Conservation (phyloP, 2,888 invertebrate genomes). For the Gisinianus flammeolus region DNA sequence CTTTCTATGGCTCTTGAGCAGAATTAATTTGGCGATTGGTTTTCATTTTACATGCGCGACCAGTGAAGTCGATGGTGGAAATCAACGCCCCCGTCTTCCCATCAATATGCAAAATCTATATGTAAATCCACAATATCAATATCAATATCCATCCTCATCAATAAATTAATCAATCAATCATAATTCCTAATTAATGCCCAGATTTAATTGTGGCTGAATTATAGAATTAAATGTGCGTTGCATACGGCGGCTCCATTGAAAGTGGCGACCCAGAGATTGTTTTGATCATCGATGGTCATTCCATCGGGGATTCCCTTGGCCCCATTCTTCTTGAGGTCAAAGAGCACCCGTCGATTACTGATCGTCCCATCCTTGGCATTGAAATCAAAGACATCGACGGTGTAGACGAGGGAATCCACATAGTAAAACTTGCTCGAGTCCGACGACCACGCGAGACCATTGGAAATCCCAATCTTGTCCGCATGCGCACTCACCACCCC, state of each 20-base stretch:
- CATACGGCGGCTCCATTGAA: conserved; percentile 70
- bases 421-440: conserved; percentile 53
- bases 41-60: conserved; percentile 62
- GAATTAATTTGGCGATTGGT: too few relatives aligned
- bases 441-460: conserved; percentile 54
- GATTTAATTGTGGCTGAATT: not conserved
- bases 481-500: conserved; percentile 47
- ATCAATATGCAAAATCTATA: conserved; percentile 59
- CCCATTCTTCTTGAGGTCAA: conserved; percentile 67
- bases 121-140: not conserved
- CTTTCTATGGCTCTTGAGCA: too few relatives aligned
- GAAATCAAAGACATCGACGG: conserved; percentile 56
- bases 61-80: conserved; percentile 60
- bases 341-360: conserved; percentile 67
- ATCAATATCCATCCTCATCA: too few relatives aligned
- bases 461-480: conserved; percentile 55
- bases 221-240: too few relatives aligned
- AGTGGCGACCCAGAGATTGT: conserved; percentile 78
- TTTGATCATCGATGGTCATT: conserved; percentile 80
- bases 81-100: not conserved
- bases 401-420: conserved; percentile 53
- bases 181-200: not conserved
- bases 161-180: not conserved
- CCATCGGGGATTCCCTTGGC: conserved; percentile 73
- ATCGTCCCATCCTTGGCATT: conserved; percentile 47